Base-by-base conservation (phyloP, 2,888 invertebrate species). In the Dascillus cervinus region DNA sequence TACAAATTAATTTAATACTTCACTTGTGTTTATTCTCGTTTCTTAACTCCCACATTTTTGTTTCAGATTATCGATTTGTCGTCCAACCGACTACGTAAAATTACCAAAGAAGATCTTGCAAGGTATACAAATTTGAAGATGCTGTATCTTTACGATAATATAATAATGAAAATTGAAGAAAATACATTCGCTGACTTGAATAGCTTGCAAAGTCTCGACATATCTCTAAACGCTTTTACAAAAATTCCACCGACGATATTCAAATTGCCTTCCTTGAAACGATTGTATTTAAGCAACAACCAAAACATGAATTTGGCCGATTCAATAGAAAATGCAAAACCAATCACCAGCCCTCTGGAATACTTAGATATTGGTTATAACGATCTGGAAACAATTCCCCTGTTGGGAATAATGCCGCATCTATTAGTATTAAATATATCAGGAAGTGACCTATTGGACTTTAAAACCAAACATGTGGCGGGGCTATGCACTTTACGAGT, bases 121-220 rank as follows among this genome's bases (percentile, higher is more conserved):
- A 43, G 42, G 23, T 62, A 58, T 43, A 39, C 44, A 4, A 44
- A 49, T 44, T 37, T 62, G 23, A 51, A 56, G 32, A 50, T 57
- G 24, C 34, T 64, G 49, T 64, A 64, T 50, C 56, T 64, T 51
- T 47, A 44, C 9, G 64, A 64, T 23, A 64, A 64, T 37, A 31
- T 55, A 17, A 41, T 64, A 32, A 44, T 42, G 5, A 45, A 49
- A 6, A 47, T 63, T 11, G 52, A 60, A 11, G 53, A 55, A 3
- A 52, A 58, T 10, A 43, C 52, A 1, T 58, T 64, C 24, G 34
- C 43, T n/a, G 57, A 50, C 12, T 34, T 50, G 32, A 34, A 45
- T 11, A 36, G 46, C 22, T 44, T 64, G 22, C 44, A 46, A 11
- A 54, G 54, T 3, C 38, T 64, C 11, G 64, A 64, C 39, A 39